A percentile compares a stretch with the other conserved stretches of the same genome.
These are phyloP conservation scores for Gallirallus australis DNA, from an alignment of 2,797 vertebrate species.

Conservation along the genomic window DNA sequence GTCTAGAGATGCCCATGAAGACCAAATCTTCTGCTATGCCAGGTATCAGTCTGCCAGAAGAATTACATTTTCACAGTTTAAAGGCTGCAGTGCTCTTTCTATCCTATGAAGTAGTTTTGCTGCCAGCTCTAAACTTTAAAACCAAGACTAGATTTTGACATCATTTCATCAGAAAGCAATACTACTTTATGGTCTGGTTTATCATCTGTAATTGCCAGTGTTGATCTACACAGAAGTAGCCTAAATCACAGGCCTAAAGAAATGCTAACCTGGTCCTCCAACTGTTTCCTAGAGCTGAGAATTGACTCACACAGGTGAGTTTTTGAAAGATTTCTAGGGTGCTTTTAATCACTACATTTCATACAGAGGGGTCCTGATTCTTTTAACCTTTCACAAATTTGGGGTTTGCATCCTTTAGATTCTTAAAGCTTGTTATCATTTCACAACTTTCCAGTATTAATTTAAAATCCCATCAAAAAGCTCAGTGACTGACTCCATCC, in stretches of 20 bases:
- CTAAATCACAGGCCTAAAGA: neutral
- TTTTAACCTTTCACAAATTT: neutral
- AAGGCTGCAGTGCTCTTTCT: neutral
- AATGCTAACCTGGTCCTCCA: neutral
- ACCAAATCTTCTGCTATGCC: neutral
- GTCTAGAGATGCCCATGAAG: neutral
- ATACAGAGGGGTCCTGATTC: neutral
- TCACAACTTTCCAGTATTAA: neutral
- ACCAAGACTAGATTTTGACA: neutral
- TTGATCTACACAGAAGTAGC: neutral
- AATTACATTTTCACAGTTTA: neutral
- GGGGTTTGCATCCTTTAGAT: neutral
- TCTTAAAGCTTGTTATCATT: neutral
- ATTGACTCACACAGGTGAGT: neutral
- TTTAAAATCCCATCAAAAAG: neutral
- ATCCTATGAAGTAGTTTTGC: neutral
- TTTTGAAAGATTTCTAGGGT: neutral
- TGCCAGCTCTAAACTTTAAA: neutral
- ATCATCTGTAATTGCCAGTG: neutral
- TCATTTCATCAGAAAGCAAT: neutral
- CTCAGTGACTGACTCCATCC: neutral
- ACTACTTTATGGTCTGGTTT: neutral
- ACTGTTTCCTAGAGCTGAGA: neutral
- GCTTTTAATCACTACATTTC: neutral
- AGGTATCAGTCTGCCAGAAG: neutral